A percentile compares a stretch with the other conserved stretches of the same genome.
phyloP scores from a whole-genome alignment of 2,888 invertebrate species.

The Eilema caniola region DNA sequence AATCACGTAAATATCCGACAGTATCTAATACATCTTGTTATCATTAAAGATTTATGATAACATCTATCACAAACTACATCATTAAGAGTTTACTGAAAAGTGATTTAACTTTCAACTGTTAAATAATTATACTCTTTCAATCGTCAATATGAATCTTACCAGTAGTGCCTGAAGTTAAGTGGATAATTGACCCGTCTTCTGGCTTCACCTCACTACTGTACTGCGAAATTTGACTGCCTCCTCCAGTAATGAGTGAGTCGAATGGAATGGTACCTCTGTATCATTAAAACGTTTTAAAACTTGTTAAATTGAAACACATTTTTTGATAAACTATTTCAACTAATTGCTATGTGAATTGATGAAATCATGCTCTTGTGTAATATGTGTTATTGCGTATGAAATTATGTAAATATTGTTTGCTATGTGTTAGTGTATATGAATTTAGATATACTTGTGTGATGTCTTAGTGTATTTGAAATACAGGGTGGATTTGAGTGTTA shows the following conservation, averaged over 20 bases:
- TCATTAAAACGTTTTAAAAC: background rate
- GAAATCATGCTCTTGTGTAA: background rate
- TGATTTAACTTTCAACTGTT: too few relatives aligned
- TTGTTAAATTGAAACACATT: background rate
- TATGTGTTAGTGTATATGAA: too few relatives aligned
- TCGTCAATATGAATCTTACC: conserved; percentile 62
- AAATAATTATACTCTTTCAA: too few relatives aligned
- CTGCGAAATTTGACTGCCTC: conserved; percentile 63
- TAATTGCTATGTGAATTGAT: background rate
- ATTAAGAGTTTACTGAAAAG: too few relatives aligned
- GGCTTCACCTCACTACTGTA: conserved; percentile 88
- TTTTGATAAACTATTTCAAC: background rate
- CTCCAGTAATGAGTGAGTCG: conserved; percentile 60
- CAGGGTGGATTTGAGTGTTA: too few relatives aligned
- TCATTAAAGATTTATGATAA: too few relatives aligned
- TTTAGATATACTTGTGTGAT: too few relatives aligned
- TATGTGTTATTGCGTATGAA: too few relatives aligned
- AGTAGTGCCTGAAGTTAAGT: conserved; percentile 92
- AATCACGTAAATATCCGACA: too few relatives aligned
- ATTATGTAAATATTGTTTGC: too few relatives aligned
- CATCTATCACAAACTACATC: too few relatives aligned
- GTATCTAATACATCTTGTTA: too few relatives aligned
- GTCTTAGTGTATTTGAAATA: background rate
- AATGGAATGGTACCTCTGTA: conserved; percentile 70
- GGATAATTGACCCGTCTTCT: conserved; percentile 91